phyloP scores from a whole-genome alignment of 1,140 invertebrate species.

The Eriocheir sinensis region DNA sequence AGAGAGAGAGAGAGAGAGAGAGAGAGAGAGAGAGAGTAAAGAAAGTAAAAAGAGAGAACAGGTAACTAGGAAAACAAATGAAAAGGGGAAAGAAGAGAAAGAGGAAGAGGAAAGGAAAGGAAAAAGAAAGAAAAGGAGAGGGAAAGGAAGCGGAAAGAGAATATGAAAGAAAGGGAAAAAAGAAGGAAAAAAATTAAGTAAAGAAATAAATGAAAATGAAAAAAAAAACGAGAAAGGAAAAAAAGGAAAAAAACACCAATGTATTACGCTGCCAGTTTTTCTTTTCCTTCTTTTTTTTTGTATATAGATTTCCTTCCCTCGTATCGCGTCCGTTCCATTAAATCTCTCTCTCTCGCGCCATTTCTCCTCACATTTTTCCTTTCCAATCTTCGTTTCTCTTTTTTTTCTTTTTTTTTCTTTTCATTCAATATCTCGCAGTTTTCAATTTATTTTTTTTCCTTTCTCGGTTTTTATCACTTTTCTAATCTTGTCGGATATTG shows the following conservation, averaged over 20 bases:
- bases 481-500: no score
- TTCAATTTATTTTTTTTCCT: slow-evolving; percentile 1
- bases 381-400: not conserved
- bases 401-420: slow-evolving; percentile 17
- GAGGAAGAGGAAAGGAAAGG: not conserved
- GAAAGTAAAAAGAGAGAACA: not conserved
- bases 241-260: no score
- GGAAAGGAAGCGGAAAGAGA: no score
- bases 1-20: not conserved
- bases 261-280: no score
- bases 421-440: not conserved
- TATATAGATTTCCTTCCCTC: not conserved
- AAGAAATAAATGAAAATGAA: no score
- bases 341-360: not conserved
- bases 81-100: not conserved
- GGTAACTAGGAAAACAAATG: no score
- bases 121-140: no score
- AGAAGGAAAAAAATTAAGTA: no score
- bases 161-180: no score
- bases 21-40: slow-evolving; percentile 3
- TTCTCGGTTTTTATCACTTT: not conserved
- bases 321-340: not conserved
- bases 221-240: no score
- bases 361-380: not conserved
- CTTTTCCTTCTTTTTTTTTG: not conserved